Conservation (phyloP, 2,888 invertebrate genomes). For the Spisula subtruncata region DNA sequence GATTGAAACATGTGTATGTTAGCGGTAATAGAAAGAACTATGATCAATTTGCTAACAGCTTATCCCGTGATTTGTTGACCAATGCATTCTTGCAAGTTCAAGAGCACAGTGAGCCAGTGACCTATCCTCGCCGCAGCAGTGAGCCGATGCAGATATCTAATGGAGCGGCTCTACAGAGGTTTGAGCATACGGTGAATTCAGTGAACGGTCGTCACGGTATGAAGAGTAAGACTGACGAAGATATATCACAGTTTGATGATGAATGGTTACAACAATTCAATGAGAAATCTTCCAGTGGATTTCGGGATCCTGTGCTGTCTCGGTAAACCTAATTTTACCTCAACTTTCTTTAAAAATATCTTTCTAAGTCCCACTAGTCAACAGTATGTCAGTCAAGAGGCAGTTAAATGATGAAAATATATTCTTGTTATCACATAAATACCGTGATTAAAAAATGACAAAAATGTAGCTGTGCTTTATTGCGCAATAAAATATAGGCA, state of each 20-base stretch:
- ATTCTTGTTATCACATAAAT: no score
- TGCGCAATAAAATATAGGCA: no score
- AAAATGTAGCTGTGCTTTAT: no score
- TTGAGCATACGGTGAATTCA: constrained; percentile 66
- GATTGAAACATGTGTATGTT: constrained; percentile 25
- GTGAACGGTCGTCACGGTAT: constrained; percentile 65
- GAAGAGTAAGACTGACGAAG: constrained; percentile 80
- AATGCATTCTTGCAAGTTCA: constrained; percentile 81
- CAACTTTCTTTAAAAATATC: no score
- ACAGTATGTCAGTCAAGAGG: no score
- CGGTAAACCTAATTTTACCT: constrained; percentile 61
- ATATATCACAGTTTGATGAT: constrained; percentile 74
- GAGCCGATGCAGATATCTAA: constrained; percentile 82
- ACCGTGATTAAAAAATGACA: no score
- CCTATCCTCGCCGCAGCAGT: constrained; percentile 81
- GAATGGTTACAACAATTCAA: constrained; percentile 71
- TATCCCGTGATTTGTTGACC: constrained; percentile 80
- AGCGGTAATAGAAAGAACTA: constrained; percentile 64
- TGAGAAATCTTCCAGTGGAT: constrained; percentile 75
- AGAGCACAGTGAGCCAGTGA: constrained; percentile 70
- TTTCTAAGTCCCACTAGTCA: no score
- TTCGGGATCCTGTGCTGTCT: constrained; percentile 83
- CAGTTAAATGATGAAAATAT: no score
- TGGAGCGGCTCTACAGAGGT: constrained; percentile 71
- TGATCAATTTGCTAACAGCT: constrained; percentile 75